Evolutionary conservation across 1,140 invertebrate species (phyloP).

Genomic region (Arion vulgaris): DNA sequence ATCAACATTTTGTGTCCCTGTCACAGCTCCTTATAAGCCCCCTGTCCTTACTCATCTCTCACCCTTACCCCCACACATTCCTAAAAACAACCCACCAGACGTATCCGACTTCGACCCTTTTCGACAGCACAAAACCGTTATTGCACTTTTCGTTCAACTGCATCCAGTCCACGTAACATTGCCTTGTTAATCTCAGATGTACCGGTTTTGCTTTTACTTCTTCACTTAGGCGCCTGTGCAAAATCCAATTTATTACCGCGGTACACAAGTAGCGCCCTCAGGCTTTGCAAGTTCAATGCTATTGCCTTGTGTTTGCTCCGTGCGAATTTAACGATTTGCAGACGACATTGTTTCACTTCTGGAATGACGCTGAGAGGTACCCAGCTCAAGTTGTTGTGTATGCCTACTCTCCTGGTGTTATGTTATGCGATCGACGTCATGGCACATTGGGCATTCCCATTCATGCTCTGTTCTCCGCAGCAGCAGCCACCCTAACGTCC

Average conservation of each 20-base stretch:
- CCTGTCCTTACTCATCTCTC: neutral
- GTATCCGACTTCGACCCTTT: neutral
- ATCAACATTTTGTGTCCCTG: too few relatives aligned
- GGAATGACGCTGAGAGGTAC: neutral
- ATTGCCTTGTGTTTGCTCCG: neutral
- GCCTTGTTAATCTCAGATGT: neutral
- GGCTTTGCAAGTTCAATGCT: neutral
- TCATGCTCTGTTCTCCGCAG: too few relatives aligned
- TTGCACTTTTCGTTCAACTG: neutral
- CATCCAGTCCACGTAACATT: neutral
- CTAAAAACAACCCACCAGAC: too few relatives aligned
- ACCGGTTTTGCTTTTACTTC: neutral
- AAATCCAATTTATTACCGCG: conserved; percentile 4
- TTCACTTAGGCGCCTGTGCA: neutral
- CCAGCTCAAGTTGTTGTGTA: neutral
- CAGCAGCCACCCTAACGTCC: too few relatives aligned
- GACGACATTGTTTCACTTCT: neutral
- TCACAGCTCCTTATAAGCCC: neutral
- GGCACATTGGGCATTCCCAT: too few relatives aligned
- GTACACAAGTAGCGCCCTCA: neutral
- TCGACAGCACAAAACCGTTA: neutral
- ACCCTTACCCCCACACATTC: neutral
- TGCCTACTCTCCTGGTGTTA: neutral
- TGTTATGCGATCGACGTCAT: too few relatives aligned
- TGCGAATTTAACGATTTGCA: neutral